Conservation (phyloP, 2,113 vertebrate species). For the Oenanthe oenanthe region DNA sequence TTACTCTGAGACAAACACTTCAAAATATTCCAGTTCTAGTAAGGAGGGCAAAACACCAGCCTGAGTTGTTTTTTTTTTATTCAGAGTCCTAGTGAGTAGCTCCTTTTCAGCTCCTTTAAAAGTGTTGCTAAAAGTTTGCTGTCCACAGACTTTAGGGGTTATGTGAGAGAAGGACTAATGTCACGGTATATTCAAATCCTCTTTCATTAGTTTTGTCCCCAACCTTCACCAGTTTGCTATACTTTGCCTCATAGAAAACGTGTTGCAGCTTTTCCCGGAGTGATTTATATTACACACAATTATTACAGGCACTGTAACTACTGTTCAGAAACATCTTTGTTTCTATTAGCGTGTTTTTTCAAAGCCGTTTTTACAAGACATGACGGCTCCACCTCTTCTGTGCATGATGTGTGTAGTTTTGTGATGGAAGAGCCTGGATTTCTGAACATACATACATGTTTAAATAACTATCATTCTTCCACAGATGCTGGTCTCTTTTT, state of each 20-base stretch:
- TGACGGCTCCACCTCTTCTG: not conserved
- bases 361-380: not conserved
- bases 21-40: not conserved
- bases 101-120: not conserved
- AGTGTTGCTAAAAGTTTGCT: not conserved
- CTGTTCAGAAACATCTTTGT: not conserved
- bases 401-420: not conserved
- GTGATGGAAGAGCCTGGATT: not conserved
- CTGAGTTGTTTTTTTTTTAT: not conserved
- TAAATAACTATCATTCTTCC: not conserved
- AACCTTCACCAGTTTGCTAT: not conserved
- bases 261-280: not conserved
- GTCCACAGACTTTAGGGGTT: not conserved
- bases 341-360: not conserved
- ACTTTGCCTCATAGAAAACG: not conserved
- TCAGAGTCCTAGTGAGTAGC: not conserved
- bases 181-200: fast-evolving
- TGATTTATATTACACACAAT: not conserved
- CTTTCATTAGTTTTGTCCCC: not conserved
- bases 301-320: not conserved
- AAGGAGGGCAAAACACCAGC: not conserved
- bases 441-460: not conserved
- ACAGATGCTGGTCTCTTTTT: not conserved
- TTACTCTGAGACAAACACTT: not conserved
- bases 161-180: not conserved